These are phyloP conservation scores for Linnaemya vulpina DNA, from an alignment of 2,888 invertebrate genomes.

Conservation along the genomic window DNA sequence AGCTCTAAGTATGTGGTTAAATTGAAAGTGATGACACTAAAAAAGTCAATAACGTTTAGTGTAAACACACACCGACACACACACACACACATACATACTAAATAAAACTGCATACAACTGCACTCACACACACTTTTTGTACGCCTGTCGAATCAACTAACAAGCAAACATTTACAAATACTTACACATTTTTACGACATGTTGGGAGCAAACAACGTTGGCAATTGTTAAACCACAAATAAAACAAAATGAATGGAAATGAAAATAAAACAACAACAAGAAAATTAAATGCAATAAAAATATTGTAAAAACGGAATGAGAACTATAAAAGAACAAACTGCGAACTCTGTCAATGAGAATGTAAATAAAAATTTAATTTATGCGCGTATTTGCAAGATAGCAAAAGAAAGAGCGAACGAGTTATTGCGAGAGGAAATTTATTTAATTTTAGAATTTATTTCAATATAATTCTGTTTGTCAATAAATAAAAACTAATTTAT, in stretches of 20 bases:
- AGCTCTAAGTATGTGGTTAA: conserved; percentile 68
- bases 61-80: conserved; percentile 37
- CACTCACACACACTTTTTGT: background rate
- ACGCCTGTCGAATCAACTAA: background rate
- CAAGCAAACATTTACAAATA: background rate
- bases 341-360: conserved; percentile 56
- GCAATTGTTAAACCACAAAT: conserved; percentile 51
- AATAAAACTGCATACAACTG: background rate
- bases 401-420: background rate
- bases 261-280: conserved; percentile 33
- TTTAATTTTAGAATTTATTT: conserved; percentile 7
- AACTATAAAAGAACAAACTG: conserved; percentile 10
- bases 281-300: conserved; percentile 53
- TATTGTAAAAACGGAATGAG: conserved; percentile 7
- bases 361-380: conserved; percentile 64
- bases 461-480: background rate
- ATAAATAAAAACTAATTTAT: conserved; percentile 55
- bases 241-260: conserved; percentile 45
- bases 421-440: background rate
- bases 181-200: conserved; percentile 25
- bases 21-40: conserved; percentile 73
- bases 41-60: conserved; percentile 71
- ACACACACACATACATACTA: conserved; percentile 17
- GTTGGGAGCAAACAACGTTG: conserved; percentile 25
- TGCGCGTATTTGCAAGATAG: conserved; percentile 34